These are phyloP conservation scores for Cyprinodon tularosa DNA, from an alignment of 2,113 vertebrate species.

Conservation along the genomic window DNA sequence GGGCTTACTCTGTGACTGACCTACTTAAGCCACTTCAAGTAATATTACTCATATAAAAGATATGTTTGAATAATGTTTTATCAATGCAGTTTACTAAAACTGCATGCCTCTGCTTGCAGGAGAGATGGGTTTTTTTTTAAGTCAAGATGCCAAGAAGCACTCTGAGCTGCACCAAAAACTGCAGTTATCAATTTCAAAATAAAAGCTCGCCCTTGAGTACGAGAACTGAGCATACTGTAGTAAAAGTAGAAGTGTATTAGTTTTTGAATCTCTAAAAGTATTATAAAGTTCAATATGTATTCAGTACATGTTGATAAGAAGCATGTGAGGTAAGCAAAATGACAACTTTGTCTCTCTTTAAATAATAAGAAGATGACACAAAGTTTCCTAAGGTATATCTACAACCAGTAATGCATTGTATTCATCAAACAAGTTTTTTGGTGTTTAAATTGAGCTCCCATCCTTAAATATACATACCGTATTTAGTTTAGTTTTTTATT, in stretches of 20 bases:
- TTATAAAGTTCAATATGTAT: not conserved
- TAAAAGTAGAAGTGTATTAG: not conserved
- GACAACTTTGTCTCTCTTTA: not conserved
- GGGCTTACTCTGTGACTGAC: not conserved
- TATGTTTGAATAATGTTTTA: slow-evolving; percentile 4
- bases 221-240: not conserved
- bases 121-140: slow-evolving; percentile 20
- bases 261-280: not conserved
- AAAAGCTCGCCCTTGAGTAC: slow-evolving; percentile 20
- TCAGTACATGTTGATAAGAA: not conserved
- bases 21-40: not conserved
- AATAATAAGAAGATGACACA: not conserved
- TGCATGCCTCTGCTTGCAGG: slow-evolving; percentile 34
- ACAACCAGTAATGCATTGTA: not conserved
- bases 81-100: slow-evolving; percentile 8
- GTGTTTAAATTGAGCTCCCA: not conserved
- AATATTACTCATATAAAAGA: not conserved
- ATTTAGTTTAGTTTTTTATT: not conserved
- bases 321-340: not conserved
- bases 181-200: slow-evolving; percentile 20
- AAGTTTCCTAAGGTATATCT: not conserved
- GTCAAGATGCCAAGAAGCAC: not conserved
- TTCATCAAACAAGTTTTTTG: not conserved
- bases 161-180: not conserved
- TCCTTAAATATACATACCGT: not conserved